These are phyloP conservation scores for Oreochromis grahami DNA, from an alignment of 2,797 vertebrate genomes.

Conservation along the genomic window DNA sequence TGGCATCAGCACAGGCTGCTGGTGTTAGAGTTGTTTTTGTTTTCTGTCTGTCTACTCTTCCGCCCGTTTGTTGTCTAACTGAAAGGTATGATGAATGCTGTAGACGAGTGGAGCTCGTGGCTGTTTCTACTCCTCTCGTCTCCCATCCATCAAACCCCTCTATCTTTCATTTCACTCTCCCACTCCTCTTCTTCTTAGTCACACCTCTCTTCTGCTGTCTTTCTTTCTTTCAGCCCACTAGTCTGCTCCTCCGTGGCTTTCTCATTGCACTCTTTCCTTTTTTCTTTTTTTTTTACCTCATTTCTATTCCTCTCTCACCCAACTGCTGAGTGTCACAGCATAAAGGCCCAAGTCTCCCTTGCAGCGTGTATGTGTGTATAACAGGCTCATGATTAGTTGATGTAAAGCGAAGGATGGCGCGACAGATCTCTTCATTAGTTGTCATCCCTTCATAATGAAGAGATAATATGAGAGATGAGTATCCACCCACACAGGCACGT, in stretches of 20 bases:
- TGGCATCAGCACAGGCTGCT: conserved; percentile 43
- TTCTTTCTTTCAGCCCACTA: conserved; percentile 32
- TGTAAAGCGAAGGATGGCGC: conserved; percentile 28
- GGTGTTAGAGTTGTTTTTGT: conserved; percentile 36
- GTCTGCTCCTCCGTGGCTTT: conserved; percentile 19
- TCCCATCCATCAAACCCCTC: conserved; percentile 56
- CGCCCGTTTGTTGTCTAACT: conserved; percentile 40
- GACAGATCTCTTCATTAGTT: conserved; percentile 51
- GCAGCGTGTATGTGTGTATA: neutral
- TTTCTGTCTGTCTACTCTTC: conserved; percentile 37
- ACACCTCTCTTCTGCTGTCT: conserved; percentile 45
- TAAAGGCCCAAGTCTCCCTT: conserved; percentile 18
- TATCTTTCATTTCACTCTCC: conserved; percentile 52
- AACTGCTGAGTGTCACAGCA: conserved; percentile 18
- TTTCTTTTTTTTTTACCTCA: neutral
- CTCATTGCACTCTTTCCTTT: neutral
- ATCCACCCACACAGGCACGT: conserved; percentile 14
- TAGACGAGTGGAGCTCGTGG: conserved; percentile 45
- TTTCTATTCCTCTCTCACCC: conserved; percentile 43
- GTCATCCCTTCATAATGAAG: conserved; percentile 50
- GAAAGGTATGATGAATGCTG: conserved; percentile 60
- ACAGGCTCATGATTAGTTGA: conserved; percentile 25
- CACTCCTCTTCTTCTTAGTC: conserved; percentile 42
- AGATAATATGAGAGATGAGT: conserved; percentile 20
- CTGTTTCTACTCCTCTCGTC: conserved; percentile 56